Conservation (phyloP, 2,888 invertebrate genomes). For the Cosmopolites sordidus region DNA sequence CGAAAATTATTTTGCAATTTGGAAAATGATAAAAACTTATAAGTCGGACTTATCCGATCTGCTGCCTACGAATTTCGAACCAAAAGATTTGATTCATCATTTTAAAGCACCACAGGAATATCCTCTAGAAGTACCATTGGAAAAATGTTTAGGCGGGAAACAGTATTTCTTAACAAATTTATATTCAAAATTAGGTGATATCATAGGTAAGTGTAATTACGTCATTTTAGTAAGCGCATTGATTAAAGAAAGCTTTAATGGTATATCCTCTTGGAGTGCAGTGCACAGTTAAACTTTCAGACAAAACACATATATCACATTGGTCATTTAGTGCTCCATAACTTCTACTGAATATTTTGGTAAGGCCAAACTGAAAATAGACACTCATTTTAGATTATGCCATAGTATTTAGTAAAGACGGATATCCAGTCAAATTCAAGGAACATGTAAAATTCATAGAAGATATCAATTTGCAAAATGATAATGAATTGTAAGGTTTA, state of each 20-base stretch:
- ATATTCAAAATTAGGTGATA: conserved; percentile 47
- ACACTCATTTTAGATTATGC: conserved; percentile 49
- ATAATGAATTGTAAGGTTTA: conserved; percentile 49
- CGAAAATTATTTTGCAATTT: conserved; percentile 42
- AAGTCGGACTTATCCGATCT: conserved; percentile 39
- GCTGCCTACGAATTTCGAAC: conserved; percentile 42
- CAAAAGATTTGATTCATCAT: conserved; percentile 45
- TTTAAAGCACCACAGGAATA: conserved; percentile 45
- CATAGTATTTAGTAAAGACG: conserved; percentile 52
- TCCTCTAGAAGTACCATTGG: conserved; percentile 51
- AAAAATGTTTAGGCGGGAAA: conserved; percentile 55
- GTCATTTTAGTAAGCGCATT: neutral
- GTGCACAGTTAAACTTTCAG: no score
- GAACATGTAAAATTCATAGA: conserved; percentile 46
- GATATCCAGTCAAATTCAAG: conserved; percentile 50
- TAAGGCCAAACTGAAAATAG: neutral
- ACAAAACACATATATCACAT: conserved; percentile 1
- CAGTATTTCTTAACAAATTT: conserved; percentile 55
- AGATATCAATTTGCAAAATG: conserved; percentile 45
- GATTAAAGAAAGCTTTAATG: conserved; percentile 3
- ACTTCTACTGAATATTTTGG: neutral
- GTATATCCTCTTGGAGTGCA: no score
- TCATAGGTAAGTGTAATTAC: conserved; percentile 35
- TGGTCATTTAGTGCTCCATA: neutral
- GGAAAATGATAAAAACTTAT: conserved; percentile 50